Conservation (phyloP, 2,888 invertebrate genomes). For the Xylophagus ater region DNA sequence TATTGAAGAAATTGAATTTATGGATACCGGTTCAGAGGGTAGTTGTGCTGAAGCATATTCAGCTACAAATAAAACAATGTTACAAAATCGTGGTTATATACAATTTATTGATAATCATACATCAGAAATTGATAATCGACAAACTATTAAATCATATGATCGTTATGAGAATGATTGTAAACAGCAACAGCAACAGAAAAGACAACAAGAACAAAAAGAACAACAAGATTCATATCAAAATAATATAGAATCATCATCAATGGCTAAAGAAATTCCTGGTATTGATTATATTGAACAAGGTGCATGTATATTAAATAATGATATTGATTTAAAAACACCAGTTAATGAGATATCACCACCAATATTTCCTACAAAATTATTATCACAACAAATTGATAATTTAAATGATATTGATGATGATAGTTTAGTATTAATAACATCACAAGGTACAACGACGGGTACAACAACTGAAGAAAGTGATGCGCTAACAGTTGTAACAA, state of each 20-base stretch:
- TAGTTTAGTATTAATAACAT: conserved; percentile 45
- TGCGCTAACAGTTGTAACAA: conserved; percentile 44
- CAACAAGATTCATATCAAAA: too few species aligned
- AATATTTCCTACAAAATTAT: conserved; percentile 10
- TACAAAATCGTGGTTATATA: conserved; percentile 55
- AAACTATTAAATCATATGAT: too few species aligned
- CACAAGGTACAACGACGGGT: conserved; percentile 26
- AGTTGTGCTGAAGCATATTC: conserved; percentile 52
- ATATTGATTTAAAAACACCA: conserved; percentile 38
- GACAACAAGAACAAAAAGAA: too few species aligned
- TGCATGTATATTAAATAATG: conserved; percentile 33
- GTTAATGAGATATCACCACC: conserved; percentile 35
- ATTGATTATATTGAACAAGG: conserved; percentile 48
- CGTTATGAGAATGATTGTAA: too few species aligned
- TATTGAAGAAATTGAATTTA: conserved; percentile 71
- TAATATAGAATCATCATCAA: too few species aligned
- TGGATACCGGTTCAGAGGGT: conserved; percentile 78
- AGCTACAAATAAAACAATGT: conserved; percentile 42
- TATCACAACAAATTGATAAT: conserved; percentile 17
- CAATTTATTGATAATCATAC: conserved; percentile 47
- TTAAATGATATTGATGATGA: conserved; percentile 46
- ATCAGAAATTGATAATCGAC: too few species aligned
- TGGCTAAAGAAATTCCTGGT: conserved; percentile 38
- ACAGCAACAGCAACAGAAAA: too few species aligned
- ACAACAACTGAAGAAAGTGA: conserved; percentile 52